Conservation (phyloP, 2,113 vertebrate species). For the Nycticryphes semicollaris region DNA sequence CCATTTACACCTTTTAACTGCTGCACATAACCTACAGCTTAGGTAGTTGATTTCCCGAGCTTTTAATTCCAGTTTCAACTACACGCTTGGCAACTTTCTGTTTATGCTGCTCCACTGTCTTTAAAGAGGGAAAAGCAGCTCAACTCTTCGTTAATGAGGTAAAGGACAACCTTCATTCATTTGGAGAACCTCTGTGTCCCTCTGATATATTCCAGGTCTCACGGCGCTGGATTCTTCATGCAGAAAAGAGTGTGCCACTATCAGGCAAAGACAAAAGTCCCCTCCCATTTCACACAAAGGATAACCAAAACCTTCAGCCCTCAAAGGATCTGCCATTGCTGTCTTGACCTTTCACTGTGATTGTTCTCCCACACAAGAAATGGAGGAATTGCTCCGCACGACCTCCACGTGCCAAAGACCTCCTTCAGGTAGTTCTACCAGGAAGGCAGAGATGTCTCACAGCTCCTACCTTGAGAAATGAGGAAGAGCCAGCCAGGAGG, state of each 20-base stretch:
- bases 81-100: background rate
- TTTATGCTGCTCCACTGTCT: background rate
- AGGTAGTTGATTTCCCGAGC: background rate
- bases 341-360: background rate
- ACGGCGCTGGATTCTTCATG: background rate
- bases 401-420: background rate
- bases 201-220: background rate
- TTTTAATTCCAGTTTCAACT: background rate
- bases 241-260: background rate
- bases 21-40: background rate
- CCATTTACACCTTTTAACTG: background rate
- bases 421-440: background rate
- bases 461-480: background rate
- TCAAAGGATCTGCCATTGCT: background rate
- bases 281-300: fast-evolving
- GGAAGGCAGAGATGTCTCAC: background rate
- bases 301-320: background rate
- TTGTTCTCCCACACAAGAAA: background rate
- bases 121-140: background rate
- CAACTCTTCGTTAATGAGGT: background rate
- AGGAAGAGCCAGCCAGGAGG: background rate
- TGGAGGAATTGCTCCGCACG: background rate
- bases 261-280: background rate
- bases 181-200: background rate
- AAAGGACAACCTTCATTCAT: background rate